Base-by-base conservation (phyloP, 2,888 invertebrate genomes). In the Keiferia lycopersicella region DNA sequence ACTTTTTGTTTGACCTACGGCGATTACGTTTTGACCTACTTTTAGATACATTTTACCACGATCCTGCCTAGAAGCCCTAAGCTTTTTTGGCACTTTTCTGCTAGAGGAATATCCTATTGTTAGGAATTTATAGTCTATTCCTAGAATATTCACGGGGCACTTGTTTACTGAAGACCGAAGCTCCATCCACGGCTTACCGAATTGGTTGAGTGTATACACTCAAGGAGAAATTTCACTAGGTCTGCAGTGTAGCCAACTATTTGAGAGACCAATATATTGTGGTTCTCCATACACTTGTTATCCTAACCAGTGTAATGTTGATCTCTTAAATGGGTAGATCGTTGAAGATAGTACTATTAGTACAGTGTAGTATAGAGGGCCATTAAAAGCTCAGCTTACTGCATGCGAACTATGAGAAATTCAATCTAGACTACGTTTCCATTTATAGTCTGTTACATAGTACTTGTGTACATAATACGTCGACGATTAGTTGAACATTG, bases 1-100 rank as follows among this genome's bases (percentile, higher is more conserved):
- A 26, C 51, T 53, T 53, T 50, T 53, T 53, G 51, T 53, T 53
- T 22, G 22, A 53, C 51, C 51, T 53, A 53, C 26, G 51, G 22
- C 14, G 51, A 22, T 22, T 10, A 50, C 11, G 7, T 22, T 45
- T 45, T 16, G 45, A 16, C 45, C 45, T 45, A 45, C n/a, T 16
- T 45, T 45, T 45, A 16, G 16, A n/a, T n/a, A n/a, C n/a, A n/a
- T n/a, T n/a, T n/a, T n/a, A n/a, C 12, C 3, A 34, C 34, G 8
- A 8, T 10, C 34, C 10, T 34, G 34, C 34, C 34, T 34, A 34
- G 10, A 34, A 34, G 34, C 4, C 34, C 34, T 34, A 34, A 34
- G 8, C 34, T 34, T 34, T 34, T 34, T 34, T 34, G 8, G 6
- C 1, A 4, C 30, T 30, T 34, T 34, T 34, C 10, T 34, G 34